Evolutionary conservation across 2,113 vertebrate genomes (phyloP).

Genomic region (Verasper variegatus): DNA sequence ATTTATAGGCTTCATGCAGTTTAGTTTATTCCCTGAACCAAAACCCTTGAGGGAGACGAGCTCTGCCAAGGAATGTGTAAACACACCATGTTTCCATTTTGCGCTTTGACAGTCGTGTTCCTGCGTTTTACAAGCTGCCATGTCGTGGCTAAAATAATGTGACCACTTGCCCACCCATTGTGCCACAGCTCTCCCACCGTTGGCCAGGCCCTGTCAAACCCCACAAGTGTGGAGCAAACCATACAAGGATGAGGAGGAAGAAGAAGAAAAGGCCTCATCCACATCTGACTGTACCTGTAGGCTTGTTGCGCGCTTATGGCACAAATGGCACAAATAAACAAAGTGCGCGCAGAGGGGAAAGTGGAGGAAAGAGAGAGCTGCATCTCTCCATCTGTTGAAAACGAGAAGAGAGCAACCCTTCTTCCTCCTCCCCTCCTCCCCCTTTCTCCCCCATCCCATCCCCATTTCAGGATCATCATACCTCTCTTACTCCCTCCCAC

Average conservation of each 20-base stretch:
- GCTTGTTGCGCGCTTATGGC: slow-evolving; percentile 43
- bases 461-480: slow-evolving; percentile 26
- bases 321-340: slow-evolving; percentile 43
- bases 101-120: slow-evolving; percentile 1
- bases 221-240: slow-evolving; percentile 56
- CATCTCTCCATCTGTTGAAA: slow-evolving; percentile 74
- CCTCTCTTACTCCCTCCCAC: slow-evolving; percentile 9
- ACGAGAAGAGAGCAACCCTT: slow-evolving; percentile 25
- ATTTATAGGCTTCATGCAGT: slow-evolving; percentile 8
- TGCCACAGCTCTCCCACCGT: slow-evolving; percentile 31
- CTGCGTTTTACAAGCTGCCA: slow-evolving; percentile 21
- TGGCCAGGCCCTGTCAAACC: slow-evolving; percentile 48
- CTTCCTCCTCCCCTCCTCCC: not conserved
- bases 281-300: slow-evolving; percentile 38
- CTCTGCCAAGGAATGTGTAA: not conserved
- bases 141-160: slow-evolving; percentile 34
- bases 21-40: slow-evolving; percentile 11
- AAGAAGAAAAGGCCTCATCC: slow-evolving; percentile 40
- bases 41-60: not conserved
- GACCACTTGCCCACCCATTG: slow-evolving; percentile 53
- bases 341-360: slow-evolving; percentile 22
- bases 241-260: slow-evolving; percentile 9
- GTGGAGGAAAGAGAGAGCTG: slow-evolving; percentile 36
- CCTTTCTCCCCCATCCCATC: slow-evolving; percentile 27
- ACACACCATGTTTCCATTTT: slow-evolving; percentile 11